Evolutionary conservation across 2,797 vertebrate species (phyloP), one percentile per base, ranked within the genome.

Genomic region (Pristis pectinata): DNA sequence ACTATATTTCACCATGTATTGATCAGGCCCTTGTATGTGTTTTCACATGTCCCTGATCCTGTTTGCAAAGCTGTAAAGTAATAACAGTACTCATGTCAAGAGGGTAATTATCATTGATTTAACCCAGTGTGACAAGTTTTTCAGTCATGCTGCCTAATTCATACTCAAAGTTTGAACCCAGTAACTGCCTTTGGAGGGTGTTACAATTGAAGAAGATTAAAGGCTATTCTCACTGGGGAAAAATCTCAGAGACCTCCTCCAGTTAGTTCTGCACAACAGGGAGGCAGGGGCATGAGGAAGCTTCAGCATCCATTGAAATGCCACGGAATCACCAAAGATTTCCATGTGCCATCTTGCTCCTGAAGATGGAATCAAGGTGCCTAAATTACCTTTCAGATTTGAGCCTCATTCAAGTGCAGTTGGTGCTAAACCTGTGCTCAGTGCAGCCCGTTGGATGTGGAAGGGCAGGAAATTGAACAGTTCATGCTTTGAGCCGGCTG

Each of bases 101-200:
- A 97, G 97, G 98, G 98, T 99, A 99, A 99, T 99, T 99, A 99
- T 98, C 98, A 99, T 99, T 98, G 98, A 99, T 98, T 98, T 98
- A 98, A 97, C 97, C 98, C 97, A 96, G 96, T 96, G 97, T 98
- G 98, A 99, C 98, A 98, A 98, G 98, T 98, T 98, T 97, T 97
- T 97, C 97, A 96, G 96, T 96, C 97, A 97, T 96, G 96, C 96
- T 96, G 96, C 96, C 96, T 98, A 98, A 99, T 98, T 98, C 98
- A 98, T 98, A 97, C 97, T 97, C 96, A 97, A 97, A 96, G 95
- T 96, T 97, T 96, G 96, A 95, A 96, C 82, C 96, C 96, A n/a
- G 96, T 95, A 96, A 93, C 93, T 76, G 93, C 22, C 96, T 76
- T 74, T 74, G 70, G 92, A 94, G n/a, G 92, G 49, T 49, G 92